Evolutionary conservation across 2,888 invertebrate species (phyloP), one percentile per base, ranked within the genome.

Genomic region (Amiota minor): DNA sequence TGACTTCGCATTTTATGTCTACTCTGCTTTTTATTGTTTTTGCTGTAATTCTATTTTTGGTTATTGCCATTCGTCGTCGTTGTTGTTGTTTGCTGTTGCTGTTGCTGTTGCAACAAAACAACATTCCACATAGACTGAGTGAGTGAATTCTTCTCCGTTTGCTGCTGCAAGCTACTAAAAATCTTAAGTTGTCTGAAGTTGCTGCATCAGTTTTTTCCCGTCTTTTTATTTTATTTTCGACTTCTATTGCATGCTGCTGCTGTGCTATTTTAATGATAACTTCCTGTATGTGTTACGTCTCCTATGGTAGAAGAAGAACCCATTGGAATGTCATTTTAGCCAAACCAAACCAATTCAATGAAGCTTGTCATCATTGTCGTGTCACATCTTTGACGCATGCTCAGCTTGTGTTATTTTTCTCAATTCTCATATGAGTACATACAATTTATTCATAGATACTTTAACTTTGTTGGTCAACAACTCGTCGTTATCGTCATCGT

Each of bases 201-300:
- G 59, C 4, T 20, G 16, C 20, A 20, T 18, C n/a, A 46, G 2
- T 14, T 46, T 61, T 23, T 20, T n/a, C n/a, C n/a, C 14, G 53
- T 1, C 18, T 50, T 18, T 20, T 61, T 46, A 16, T 23, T 18
- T 53, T 16, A 55, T 16, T 8, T 46, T 10, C 11, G 23, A 16
- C 59, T 18, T 59, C 11, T 20, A 59, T 46, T 35, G 35, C 35
- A 35, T 35, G 23, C 49, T 61, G 59, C 47, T 61, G 59, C 70
- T 61, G 78, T 77, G 78, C 75, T 78, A 77, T 82, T 80, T 82
- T 82, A 85, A 82, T 85, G 83, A 81, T 80, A 75, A 84, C 84
- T 83, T 83, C 85, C 85, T 83, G 83, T 82, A 81, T 71, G 20
- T 35, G 61, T 49, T 70, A 45, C n/a, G 56, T 1, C 70, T 46